Conservation (phyloP, 2,888 invertebrate genomes). For the Elegia similella region DNA sequence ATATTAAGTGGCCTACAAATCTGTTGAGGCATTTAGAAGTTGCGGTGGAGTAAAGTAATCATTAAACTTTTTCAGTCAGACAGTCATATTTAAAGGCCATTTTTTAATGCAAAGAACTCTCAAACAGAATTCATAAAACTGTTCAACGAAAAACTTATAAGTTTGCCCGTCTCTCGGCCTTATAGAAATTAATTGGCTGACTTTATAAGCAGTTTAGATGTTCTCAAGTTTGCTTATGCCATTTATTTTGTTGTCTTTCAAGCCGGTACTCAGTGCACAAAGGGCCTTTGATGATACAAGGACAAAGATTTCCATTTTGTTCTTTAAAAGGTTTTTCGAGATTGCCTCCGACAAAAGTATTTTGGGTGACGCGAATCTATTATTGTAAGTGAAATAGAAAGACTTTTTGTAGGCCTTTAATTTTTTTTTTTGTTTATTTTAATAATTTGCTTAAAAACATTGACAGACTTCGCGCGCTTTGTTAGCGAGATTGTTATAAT, state of each 20-base stretch:
- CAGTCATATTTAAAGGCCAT: constrained; percentile 12
- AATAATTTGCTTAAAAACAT: background rate
- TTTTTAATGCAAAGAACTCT: background rate
- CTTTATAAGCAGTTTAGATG: constrained; percentile 30
- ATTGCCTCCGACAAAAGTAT: background rate
- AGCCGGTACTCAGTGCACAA: constrained; percentile 1
- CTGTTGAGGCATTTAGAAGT: too few relatives aligned
- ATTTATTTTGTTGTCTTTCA: constrained; percentile 17
- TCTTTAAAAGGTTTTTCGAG: constrained; percentile 10
- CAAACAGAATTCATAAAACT: background rate
- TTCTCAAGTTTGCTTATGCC: constrained; percentile 28
- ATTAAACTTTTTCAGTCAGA: too few relatives aligned
- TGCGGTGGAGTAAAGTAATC: too few relatives aligned
- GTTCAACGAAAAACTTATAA: background rate
- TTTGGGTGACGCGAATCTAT: constrained; percentile 4
- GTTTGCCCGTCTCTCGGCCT: constrained; percentile 20
- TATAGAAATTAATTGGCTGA: constrained; percentile 29
- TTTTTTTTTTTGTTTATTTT: background rate
- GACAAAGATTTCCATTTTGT: constrained; percentile 14
- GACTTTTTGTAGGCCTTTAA: background rate
- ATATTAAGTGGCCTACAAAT: too few relatives aligned
- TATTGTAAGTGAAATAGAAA: constrained; percentile 8
- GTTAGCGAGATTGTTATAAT: too few relatives aligned
- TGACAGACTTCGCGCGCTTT: background rate
- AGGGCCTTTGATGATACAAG: constrained; percentile 7